Percentiles rank a stretch among this genome's conserved stretches.
These are phyloP conservation scores for Thaumatotibia leucotreta DNA, from an alignment of 1,140 invertebrate species.

Conservation along the genomic window DNA sequence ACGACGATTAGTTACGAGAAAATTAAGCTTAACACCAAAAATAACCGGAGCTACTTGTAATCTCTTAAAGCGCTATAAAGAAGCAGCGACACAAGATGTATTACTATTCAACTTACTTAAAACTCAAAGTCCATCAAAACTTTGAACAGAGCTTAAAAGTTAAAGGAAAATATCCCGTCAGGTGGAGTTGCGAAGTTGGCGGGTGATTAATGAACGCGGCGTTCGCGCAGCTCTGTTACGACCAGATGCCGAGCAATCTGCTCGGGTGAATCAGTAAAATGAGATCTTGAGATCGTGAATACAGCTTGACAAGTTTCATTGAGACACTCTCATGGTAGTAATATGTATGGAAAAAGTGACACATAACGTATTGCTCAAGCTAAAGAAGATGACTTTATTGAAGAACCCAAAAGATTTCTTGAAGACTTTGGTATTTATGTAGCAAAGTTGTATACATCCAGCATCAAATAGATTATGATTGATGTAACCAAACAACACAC, in stretches of 20 bases:
- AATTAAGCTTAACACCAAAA: neutral
- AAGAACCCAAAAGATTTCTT: no score
- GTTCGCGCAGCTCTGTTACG: neutral
- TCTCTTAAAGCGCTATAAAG: conserved; percentile 33
- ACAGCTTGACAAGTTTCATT: no score
- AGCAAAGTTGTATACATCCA: no score
- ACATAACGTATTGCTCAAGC: no score
- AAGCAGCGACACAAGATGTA: conserved; percentile 54
- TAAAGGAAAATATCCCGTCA: conserved; percentile 73
- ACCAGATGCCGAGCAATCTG: neutral
- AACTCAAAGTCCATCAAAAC: conserved; percentile 72
- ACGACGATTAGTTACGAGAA: no score
- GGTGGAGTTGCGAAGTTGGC: conserved; percentile 63
- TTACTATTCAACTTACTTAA: conserved; percentile 74
- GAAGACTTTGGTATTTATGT: no score
- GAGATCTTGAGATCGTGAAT: neutral
- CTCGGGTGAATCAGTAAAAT: neutral
- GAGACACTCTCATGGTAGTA: no score
- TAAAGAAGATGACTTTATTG: no score
- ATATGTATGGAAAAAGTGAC: no score
- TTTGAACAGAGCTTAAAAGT: conserved; percentile 73
- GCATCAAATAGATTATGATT: no score
- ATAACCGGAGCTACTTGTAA: neutral
- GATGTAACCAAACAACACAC: no score
- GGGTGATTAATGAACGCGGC: conserved; percentile 61